Conservation (phyloP, 2,113 vertebrate species). For the Todiramphus chloris region DNA sequence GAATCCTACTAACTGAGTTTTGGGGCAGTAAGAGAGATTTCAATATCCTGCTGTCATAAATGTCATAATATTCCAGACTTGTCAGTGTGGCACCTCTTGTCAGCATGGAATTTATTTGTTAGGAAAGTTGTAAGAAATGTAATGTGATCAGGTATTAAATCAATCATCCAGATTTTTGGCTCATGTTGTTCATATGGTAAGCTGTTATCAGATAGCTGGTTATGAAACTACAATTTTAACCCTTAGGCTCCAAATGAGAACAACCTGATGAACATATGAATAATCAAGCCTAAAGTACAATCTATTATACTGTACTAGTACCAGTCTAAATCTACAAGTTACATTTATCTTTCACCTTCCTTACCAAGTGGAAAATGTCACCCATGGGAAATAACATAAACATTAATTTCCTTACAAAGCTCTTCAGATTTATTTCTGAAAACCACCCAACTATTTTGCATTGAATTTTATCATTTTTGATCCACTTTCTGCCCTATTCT, state of each 20-base stretch:
- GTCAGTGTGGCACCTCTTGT: background rate
- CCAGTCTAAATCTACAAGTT: background rate
- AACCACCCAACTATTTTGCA: background rate
- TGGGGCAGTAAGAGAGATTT: background rate
- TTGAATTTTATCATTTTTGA: background rate
- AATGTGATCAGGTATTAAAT: conserved; percentile 36
- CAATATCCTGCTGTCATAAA: background rate
- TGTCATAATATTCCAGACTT: background rate
- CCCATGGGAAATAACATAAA: background rate
- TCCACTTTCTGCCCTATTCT: background rate
- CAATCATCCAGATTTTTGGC: conserved; percentile 18
- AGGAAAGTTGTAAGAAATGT: conserved; percentile 1
- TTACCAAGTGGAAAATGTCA: background rate
- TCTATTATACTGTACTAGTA: background rate
- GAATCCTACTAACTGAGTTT: background rate
- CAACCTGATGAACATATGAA: background rate
- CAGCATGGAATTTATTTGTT: background rate
- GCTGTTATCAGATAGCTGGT: background rate
- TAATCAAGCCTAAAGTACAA: background rate
- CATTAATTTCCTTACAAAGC: background rate
- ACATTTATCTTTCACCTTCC: background rate
- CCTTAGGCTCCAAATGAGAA: background rate
- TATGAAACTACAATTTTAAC: conserved; percentile 22
- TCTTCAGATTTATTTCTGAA: background rate
- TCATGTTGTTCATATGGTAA: background rate